Conservation (phyloP, 2,797 vertebrate genomes). For the Macropodus opercularis region DNA sequence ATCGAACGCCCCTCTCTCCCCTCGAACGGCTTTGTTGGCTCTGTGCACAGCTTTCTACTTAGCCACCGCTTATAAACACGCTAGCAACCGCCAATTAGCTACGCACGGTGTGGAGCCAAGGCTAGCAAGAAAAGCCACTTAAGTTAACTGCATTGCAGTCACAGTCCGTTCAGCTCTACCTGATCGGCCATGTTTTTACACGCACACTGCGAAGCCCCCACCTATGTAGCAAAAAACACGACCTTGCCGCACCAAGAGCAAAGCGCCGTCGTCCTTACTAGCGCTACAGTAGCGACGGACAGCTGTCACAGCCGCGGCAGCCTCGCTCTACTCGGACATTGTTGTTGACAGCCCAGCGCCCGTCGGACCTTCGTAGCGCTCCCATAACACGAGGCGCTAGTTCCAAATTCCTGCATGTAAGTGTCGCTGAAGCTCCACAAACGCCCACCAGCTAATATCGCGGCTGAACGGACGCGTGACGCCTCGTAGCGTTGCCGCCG, state of each 20-base stretch:
- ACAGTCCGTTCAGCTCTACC: conserved; percentile 52
- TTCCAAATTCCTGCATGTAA: conserved; percentile 11
- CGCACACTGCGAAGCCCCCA: conserved; percentile 19
- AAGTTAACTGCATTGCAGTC: conserved; percentile 66
- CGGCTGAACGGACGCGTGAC: background rate
- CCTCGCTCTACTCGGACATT: conserved; percentile 57
- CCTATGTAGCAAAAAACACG: background rate
- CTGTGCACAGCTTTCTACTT: background rate
- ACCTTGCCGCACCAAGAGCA: background rate
- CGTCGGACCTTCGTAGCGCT: conserved; percentile 68
- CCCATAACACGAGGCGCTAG: conserved; percentile 69
- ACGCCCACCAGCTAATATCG: background rate
- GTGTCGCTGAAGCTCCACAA: background rate
- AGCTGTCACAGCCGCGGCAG: conserved; percentile 40
- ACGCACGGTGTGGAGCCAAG: conserved; percentile 43
- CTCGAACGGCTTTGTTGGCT: background rate
- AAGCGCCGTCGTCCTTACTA: conserved; percentile 58
- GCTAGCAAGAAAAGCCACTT: conserved; percentile 68
- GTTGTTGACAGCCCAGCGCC: conserved; percentile 63
- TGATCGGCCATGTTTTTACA: conserved; percentile 69
- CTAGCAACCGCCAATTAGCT: conserved; percentile 16
- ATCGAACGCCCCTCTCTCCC: background rate
- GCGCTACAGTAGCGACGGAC: conserved; percentile 36
- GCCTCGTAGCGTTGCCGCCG: background rate
- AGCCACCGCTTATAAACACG: background rate